A percentile compares a stretch with the other conserved stretches of the same genome.
phyloP scores from a whole-genome alignment of 2,888 invertebrate species.

The Eudemis profundana region DNA sequence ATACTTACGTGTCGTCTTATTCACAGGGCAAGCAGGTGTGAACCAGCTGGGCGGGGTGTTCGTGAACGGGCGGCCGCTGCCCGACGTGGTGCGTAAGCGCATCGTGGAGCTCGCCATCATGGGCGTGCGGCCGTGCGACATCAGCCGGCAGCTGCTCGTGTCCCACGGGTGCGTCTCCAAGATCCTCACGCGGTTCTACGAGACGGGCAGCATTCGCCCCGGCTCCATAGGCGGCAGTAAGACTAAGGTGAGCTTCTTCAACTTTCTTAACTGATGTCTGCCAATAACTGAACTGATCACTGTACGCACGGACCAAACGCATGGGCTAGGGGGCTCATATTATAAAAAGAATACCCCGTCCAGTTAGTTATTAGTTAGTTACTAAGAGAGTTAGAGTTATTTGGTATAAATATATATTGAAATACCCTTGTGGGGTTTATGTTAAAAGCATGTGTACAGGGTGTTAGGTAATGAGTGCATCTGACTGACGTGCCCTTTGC shows the following conservation, averaged over 20 bases:
- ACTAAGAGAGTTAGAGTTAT: no score
- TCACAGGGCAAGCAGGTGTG: slow-evolving; percentile 96
- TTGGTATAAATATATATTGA: no score
- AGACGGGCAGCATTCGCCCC: slow-evolving; percentile 97
- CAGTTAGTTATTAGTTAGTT: no score
- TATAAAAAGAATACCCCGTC: no score
- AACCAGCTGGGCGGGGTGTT: slow-evolving; percentile 99
- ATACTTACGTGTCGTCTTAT: neutral
- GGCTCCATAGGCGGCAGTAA: slow-evolving; percentile 98
- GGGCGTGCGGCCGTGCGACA: slow-evolving; percentile 98
- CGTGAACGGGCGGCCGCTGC: slow-evolving; percentile 98
- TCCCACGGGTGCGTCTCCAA: slow-evolving; percentile 99
- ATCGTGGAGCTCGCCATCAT: slow-evolving; percentile 97
- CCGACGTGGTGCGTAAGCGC: slow-evolving; percentile 96
- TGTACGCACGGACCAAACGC: no score
- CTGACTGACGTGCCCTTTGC: no score
- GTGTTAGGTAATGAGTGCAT: no score
- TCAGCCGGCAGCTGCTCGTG: slow-evolving; percentile 96
- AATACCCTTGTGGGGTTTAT: no score
- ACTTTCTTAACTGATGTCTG: no score
- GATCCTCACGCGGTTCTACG: slow-evolving; percentile 97
- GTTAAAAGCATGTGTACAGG: no score
- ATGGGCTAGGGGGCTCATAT: no score
- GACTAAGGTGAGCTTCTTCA: slow-evolving; percentile 90
- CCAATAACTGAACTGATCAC: no score